Percentiles rank a stretch among this genome's conserved stretches.
Evolutionary conservation across 2,888 invertebrate species (phyloP).

Genomic region (Iphiclides podalirius): DNA sequence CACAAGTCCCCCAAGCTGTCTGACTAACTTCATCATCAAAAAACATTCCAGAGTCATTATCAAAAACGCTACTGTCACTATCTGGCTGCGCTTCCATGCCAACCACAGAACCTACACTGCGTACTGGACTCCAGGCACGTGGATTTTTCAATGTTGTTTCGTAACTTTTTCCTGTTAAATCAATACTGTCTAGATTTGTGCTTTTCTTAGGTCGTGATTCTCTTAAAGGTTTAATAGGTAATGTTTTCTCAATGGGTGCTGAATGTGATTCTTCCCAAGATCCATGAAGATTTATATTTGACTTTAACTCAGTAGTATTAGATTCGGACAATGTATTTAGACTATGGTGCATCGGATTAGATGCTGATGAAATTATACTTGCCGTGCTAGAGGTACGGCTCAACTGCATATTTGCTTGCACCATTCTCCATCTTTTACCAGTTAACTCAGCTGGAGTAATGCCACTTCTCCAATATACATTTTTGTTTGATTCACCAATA

Average conservation of each 20-base stretch:
- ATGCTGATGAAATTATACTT: slow-evolving; percentile 83
- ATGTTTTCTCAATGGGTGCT: slow-evolving; percentile 85
- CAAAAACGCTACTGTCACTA: slow-evolving; percentile 90
- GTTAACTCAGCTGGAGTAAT: slow-evolving; percentile 87
- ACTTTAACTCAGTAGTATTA: slow-evolving; percentile 55
- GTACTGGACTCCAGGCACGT: slow-evolving; percentile 93
- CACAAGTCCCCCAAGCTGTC: slow-evolving; percentile 89
- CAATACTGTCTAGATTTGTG: slow-evolving; percentile 64
- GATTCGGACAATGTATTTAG: slow-evolving; percentile 75
- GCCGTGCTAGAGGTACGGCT: slow-evolving; percentile 91
- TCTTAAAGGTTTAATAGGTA: slow-evolving; percentile 75
- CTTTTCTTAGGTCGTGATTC: slow-evolving; percentile 55
- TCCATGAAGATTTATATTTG: slow-evolving; percentile 76
- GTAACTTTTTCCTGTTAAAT: slow-evolving; percentile 83
- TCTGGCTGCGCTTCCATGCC: slow-evolving; percentile 93
- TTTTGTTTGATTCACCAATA: slow-evolving; percentile 89
- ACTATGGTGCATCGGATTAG: slow-evolving; percentile 85
- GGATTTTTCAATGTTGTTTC: slow-evolving; percentile 88
- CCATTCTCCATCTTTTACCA: slow-evolving; percentile 91
- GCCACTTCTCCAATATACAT: slow-evolving; percentile 89
- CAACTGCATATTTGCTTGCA: slow-evolving; percentile 90
- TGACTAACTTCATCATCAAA: slow-evolving; percentile 88
- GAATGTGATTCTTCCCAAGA: slow-evolving; percentile 88
- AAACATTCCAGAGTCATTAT: slow-evolving; percentile 89
- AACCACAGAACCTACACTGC: slow-evolving; percentile 90